phyloP scores from a whole-genome alignment of 2,113 vertebrate genomes.

The Actenoides lindsayi region DNA sequence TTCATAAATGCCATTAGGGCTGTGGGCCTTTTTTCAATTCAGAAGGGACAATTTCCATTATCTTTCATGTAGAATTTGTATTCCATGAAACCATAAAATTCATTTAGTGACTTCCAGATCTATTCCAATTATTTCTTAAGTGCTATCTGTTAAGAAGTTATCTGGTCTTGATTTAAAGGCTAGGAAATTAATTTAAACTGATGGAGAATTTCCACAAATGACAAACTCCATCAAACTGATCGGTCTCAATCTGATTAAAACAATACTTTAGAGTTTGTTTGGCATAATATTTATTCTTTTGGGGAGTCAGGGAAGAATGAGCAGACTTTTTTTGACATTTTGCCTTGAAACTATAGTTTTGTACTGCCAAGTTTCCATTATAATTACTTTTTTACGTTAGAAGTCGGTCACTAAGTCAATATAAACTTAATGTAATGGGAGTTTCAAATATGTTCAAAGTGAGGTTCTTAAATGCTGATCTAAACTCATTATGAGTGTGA shows the following conservation, averaged over 20 bases:
- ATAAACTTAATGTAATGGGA: not conserved
- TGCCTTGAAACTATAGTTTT: not conserved
- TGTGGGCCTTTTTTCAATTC: not conserved
- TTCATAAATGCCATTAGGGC: not conserved
- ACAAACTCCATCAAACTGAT: constrained; percentile 17
- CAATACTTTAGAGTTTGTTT: not conserved
- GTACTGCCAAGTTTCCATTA: not conserved
- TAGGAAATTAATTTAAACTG: not conserved
- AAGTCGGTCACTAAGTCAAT: not conserved
- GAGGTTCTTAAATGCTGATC: not conserved
- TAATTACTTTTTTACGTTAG: constrained; percentile 19
- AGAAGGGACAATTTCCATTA: not conserved
- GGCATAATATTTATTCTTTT: not conserved
- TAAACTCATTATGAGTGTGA: not conserved
- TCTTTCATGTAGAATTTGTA: not conserved
- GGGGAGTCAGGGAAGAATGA: not conserved
- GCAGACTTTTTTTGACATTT: not conserved
- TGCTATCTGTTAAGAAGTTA: not conserved
- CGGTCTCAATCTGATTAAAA: not conserved
- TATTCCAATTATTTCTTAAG: not conserved
- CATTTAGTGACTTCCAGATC: not conserved
- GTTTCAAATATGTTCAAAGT: not conserved
- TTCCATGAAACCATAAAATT: not conserved
- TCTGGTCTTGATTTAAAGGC: constrained; percentile 2
- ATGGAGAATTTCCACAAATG: constrained; percentile 9